Evolutionary conservation across 1,140 invertebrate genomes (phyloP).

Genomic region (Agrypnia vestita): DNA sequence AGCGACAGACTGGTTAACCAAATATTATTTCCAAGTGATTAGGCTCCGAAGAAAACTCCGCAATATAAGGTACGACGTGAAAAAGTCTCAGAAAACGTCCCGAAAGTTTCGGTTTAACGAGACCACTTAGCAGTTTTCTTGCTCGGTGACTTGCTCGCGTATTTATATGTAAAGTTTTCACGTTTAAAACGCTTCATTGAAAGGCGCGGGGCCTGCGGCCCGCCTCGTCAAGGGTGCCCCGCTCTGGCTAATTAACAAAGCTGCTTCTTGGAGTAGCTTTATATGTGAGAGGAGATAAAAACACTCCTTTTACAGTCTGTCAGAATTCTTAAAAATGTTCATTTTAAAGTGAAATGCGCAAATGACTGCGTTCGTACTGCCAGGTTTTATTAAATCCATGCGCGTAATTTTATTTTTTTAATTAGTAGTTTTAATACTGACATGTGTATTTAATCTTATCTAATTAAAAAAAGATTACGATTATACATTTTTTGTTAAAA

Average conservation of each 20-base stretch:
- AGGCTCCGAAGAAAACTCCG: background rate
- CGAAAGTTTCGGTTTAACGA: background rate
- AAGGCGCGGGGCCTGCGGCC: background rate
- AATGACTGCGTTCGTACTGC: too few relatives aligned
- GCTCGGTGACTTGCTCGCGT: background rate
- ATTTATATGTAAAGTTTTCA: slow-evolving; percentile 3
- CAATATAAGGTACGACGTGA: background rate
- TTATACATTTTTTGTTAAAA: too few relatives aligned
- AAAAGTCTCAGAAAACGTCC: background rate
- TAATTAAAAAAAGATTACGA: too few relatives aligned
- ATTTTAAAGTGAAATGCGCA: too few relatives aligned
- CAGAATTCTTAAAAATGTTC: background rate
- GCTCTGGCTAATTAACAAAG: slow-evolving; percentile 5
- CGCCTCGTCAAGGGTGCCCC: background rate
- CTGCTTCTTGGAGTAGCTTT: background rate
- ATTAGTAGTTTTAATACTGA: too few relatives aligned
- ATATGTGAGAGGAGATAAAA: background rate
- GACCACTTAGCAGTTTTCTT: background rate
- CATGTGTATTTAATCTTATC: too few relatives aligned
- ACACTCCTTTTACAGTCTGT: background rate
- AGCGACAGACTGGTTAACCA: too few relatives aligned
- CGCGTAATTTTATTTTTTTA: too few relatives aligned
- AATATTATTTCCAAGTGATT: background rate
- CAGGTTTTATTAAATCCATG: too few relatives aligned
- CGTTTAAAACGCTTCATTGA: background rate